These are phyloP conservation scores for Cydia strobilella DNA, from an alignment of 1,140 invertebrate genomes.

Conservation along the genomic window DNA sequence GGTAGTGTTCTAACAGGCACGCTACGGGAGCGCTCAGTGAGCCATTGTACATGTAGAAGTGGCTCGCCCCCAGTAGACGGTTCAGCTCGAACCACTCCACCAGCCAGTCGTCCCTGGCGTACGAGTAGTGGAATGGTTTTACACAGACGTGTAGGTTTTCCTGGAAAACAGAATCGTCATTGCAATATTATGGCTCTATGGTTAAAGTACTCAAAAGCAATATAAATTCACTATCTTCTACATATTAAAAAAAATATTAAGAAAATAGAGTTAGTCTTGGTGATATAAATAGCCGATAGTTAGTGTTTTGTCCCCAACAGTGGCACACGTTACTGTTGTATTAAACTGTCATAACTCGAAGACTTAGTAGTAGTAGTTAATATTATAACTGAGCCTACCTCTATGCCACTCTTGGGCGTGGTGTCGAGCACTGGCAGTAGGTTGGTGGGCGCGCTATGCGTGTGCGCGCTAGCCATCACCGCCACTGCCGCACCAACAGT, in stretches of 20 bases:
- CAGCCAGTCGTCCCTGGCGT: slow-evolving; percentile 90
- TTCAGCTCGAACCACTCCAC: slow-evolving; percentile 97
- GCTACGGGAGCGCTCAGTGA: slow-evolving; percentile 89
- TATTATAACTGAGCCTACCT: slow-evolving; percentile 49
- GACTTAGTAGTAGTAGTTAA: not conserved
- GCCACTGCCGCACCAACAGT: slow-evolving; percentile 81
- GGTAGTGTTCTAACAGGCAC: slow-evolving; percentile 89
- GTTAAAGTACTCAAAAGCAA: too few species aligned
- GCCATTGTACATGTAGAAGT: slow-evolving; percentile 97
- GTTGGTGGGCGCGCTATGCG: slow-evolving; percentile 71
- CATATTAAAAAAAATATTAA: too few species aligned
- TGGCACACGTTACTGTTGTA: not conserved
- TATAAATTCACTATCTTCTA: too few species aligned
- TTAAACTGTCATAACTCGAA: not conserved
- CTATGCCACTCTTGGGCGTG: slow-evolving; percentile 59
- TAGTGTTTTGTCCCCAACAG: not conserved
- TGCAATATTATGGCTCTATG: too few species aligned
- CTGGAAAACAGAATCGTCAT: slow-evolving; percentile 41
- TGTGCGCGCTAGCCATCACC: slow-evolving; percentile 80
- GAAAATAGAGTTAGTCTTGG: too few species aligned
- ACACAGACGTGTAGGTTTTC: slow-evolving; percentile 92
- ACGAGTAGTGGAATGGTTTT: slow-evolving; percentile 95
- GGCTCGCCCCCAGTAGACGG: slow-evolving; percentile 90
- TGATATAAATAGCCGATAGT: not conserved
- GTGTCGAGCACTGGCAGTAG: slow-evolving; percentile 68